These are phyloP conservation scores for Sipha maydis DNA, from an alignment of 2,888 invertebrate genomes.

Conservation along the genomic window DNA sequence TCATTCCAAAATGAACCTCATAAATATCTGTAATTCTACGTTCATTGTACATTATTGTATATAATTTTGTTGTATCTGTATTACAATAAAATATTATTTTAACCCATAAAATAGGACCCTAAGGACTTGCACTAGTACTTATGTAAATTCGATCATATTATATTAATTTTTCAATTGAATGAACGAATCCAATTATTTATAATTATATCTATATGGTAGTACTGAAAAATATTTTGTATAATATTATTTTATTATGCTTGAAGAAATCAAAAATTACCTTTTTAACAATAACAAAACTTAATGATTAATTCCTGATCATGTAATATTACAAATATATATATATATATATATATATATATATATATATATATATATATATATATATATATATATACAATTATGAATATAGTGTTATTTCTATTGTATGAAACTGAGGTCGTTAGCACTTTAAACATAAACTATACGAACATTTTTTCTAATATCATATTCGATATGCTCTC, in stretches of 20 bases:
- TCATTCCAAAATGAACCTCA: background rate
- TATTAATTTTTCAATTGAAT: conserved; percentile 11
- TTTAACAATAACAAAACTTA: background rate
- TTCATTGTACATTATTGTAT: background rate
- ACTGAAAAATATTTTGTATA: background rate
- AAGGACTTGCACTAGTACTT: background rate
- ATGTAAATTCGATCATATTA: conserved; percentile 6
- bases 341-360: too few relatives aligned
- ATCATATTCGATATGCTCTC: background rate
- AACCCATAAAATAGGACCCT: conserved; percentile 23
- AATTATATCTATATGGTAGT: background rate
- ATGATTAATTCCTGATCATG: background rate
- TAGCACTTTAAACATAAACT: background rate
- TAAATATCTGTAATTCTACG: background rate
- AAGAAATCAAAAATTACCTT: background rate
- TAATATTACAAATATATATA: too few relatives aligned
- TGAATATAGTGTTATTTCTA: too few relatives aligned
- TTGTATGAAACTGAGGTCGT: too few relatives aligned
- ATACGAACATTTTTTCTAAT: background rate
- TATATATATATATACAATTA: too few relatives aligned
- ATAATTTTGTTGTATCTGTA: background rate
- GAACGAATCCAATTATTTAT: background rate
- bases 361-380: too few relatives aligned
- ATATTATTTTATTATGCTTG: background rate
- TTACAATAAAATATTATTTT: background rate